phyloP scores from a whole-genome alignment of 92 coral and sea anemone genomes.

The Isaurus tuberculatus region DNA sequence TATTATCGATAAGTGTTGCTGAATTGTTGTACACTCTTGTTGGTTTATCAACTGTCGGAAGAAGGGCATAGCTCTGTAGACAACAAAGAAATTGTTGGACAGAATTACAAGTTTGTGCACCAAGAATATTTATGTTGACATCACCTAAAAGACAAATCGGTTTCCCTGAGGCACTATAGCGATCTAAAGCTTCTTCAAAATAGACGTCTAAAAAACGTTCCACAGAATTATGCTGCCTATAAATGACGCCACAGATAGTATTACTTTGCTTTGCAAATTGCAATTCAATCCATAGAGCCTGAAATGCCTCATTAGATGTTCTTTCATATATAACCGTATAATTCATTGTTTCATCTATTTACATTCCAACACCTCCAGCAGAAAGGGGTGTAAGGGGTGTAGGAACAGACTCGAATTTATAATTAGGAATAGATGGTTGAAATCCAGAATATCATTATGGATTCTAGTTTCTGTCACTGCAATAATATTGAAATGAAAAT shows the following conservation, averaged over 20 bases:
- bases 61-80: conserved; percentile 49
- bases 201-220: neutral
- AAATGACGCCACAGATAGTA: neutral
- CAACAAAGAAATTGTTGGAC: conserved; percentile 37
- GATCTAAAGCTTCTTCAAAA: conserved; percentile 5
- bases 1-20: conserved; percentile 54
- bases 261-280: neutral
- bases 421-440: neutral
- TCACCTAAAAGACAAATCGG: conserved; percentile 32
- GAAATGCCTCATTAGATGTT: neutral
- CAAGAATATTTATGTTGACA: conserved; percentile 51
- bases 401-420: neutral
- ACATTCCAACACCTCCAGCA: neutral
- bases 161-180: neutral
- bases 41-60: conserved; percentile 64
- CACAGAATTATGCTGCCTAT: neutral
- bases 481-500: no score
- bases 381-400: neutral
- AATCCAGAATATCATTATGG: neutral
- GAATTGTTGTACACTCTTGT: conserved; percentile 63
- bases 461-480: no score
- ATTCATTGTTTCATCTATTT: neutral
- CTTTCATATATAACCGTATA: neutral
- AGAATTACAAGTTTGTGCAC: conserved; percentile 48
- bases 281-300: neutral